phyloP scores from a whole-genome alignment of 2,113 vertebrate species.

The Saccopteryx leptura region DNA sequence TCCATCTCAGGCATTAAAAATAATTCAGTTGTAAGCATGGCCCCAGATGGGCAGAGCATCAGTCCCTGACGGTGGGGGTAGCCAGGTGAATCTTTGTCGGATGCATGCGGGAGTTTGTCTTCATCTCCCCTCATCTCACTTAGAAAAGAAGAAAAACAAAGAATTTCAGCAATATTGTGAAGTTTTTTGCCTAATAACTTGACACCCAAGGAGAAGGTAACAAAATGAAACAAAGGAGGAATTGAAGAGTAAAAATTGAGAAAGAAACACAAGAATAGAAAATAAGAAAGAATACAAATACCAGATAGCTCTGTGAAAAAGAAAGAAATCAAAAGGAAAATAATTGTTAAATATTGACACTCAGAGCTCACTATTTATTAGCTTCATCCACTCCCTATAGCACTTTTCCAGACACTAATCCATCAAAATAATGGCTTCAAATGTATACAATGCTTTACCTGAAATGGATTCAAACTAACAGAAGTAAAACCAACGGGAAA shows the following conservation, averaged over 20 bases:
- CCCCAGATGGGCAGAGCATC: too few relatives aligned
- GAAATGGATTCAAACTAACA: not conserved
- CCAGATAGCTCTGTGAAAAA: not conserved
- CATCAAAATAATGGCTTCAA: not conserved
- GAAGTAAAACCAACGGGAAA: not conserved
- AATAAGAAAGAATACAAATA: not conserved
- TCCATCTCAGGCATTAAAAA: too few relatives aligned
- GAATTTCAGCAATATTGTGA: not conserved
- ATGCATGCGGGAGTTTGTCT: too few relatives aligned
- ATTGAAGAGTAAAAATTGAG: not conserved
- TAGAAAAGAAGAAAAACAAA: too few relatives aligned
- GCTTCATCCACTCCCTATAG: not conserved
- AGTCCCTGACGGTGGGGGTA: too few relatives aligned
- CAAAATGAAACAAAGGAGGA: not conserved
- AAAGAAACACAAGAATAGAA: not conserved
- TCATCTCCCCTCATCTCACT: too few relatives aligned
- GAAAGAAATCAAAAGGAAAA: not conserved
- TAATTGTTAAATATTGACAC: not conserved
- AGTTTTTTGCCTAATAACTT: conserved; percentile 32
- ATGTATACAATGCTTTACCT: not conserved
- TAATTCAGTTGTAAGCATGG: too few relatives aligned
- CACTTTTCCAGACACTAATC: not conserved
- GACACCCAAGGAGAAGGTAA: not conserved
- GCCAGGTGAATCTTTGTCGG: too few relatives aligned
- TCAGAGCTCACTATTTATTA: not conserved